Evolutionary conservation across 92 coral and sea anemone species (phyloP).

Genomic region (Epizoanthus ramosus): DNA sequence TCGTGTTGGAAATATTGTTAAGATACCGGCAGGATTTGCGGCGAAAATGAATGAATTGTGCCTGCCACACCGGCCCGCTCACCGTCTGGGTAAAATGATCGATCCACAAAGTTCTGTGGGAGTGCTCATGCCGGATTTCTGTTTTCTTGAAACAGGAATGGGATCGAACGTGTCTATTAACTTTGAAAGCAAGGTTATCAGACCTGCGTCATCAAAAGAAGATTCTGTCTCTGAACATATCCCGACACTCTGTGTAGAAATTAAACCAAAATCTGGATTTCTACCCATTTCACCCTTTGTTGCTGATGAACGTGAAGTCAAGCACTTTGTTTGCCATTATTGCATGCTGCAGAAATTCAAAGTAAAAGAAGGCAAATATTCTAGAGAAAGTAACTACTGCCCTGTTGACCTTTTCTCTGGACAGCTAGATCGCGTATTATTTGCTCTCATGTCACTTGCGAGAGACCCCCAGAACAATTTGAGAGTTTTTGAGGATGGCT

Average conservation of each 20-base stretch:
- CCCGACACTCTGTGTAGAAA: slow-evolving; percentile 84
- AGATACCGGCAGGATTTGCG: slow-evolving; percentile 68
- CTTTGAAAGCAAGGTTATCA: neutral
- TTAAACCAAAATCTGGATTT: slow-evolving; percentile 94
- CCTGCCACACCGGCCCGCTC: slow-evolving; percentile 67
- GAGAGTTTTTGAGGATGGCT: slow-evolving; percentile 86
- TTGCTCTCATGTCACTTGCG: slow-evolving; percentile 77
- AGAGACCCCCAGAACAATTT: slow-evolving; percentile 91
- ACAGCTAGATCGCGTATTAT: slow-evolving; percentile 65
- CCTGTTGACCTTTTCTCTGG: slow-evolving; percentile 89
- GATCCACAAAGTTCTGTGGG: slow-evolving; percentile 62
- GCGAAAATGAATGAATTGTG: slow-evolving; percentile 61
- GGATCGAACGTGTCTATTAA: neutral
- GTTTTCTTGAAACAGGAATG: slow-evolving; percentile 59
- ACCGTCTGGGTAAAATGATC: slow-evolving; percentile 74
- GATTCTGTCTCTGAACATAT: neutral
- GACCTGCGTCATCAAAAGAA: neutral
- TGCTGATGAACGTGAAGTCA: slow-evolving; percentile 45
- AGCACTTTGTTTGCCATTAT: slow-evolving; percentile 72
- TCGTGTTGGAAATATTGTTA: slow-evolving; percentile 63
- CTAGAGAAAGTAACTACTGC: slow-evolving; percentile 80
- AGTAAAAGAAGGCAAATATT: slow-evolving; percentile 81
- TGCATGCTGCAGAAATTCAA: slow-evolving; percentile 88
- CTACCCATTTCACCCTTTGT: slow-evolving; percentile 73
- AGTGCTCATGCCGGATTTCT: slow-evolving; percentile 85